Evolutionary conservation across 2,113 vertebrate genomes (phyloP), one percentile per base, ranked within the genome.

Genomic region (Nerophis ophidion): DNA sequence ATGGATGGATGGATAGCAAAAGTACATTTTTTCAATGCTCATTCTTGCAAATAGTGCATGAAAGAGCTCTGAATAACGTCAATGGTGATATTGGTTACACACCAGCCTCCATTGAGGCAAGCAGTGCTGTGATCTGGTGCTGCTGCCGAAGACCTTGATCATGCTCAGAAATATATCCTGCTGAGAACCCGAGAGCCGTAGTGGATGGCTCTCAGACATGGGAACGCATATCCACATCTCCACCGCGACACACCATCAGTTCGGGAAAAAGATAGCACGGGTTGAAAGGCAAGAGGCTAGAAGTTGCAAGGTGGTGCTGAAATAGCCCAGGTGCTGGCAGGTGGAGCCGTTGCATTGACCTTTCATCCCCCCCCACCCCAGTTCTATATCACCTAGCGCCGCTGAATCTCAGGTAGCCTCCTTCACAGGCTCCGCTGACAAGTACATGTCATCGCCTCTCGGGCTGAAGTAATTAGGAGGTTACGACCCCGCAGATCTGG

Each of bases 81-180:
- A 12, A 56, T 56, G 16, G 40, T 7, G 1, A 42, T 40, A 12
- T 19, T 56, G 54, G 3, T 42, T 36, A 56, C n/a, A 56, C 38
- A 0, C 13, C 13, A 40, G 36, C 54, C 54, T 17, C 34, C 50
- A 7, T 6, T 40, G 36, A 55, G n/a, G 34, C 36, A 55, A 36
- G 34, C 36, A 55, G 56, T 52, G 47, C 58, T 81, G 66, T 76
- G 72, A 83, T 79, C 56, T 72, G 60, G 57, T 48, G 68, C 62
- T 75, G 75, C 79, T 75, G 86, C 57, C 66, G 77, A 91, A 55
- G 62, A 63, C 75, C 79, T 89, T 89, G 83, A 89, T 88, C 79
- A 62, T 57, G 35, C 58, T 55, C 48, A 63, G 65, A 70, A 49
- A 61, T 76, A 62, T 40, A 36, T 52, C 57, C 50, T 68, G n/a